Evolutionary conservation across 2,797 vertebrate species (phyloP), one percentile per base, ranked within the genome.

Genomic region (Micropoecilia bifurca): DNA sequence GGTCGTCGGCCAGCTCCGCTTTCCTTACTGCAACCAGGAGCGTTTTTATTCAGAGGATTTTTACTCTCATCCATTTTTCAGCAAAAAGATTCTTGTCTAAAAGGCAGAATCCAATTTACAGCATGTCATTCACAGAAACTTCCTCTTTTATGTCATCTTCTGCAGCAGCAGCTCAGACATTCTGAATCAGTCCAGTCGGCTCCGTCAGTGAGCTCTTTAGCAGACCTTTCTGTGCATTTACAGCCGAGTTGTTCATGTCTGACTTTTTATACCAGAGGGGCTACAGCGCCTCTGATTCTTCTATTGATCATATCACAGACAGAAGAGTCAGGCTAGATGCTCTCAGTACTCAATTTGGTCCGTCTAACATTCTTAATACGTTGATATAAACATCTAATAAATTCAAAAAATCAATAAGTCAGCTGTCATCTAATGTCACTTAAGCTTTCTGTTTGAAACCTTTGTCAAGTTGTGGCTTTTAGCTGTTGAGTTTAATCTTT

Each of bases 111-210:
- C 68, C 68, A 71, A 71, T 28, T 71, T 28, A 28, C 43, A 71
- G 68, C 43, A 28, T 30, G 68, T 71, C 13, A 71, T 28, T 71
- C n/a, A 71, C 43, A 71, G 41, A 71, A 46, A 71, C 68, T 3
- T 45, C 68, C 6, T 71, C 12, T 71, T 71, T 46, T 28, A 45
- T 71, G 41, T 6, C 25, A 13, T n/a, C 9, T 69, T 2, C 22
- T 13, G 66, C 66, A 43, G 63, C 36, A 25, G 22, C 39, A n/a
- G 39, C 39, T 6, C 20, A 12, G 22, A 69, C 5, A n/a, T 33
- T 61, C 66, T 41, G 39, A 43, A 43, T 69, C 39, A 25, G 22
- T 69, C 39, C 39, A 41, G 41, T 69, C 66, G 25, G 66, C 22
- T n/a, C 36, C 2, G 66, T 69, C 66, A n/a, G 39, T 39, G 18